A percentile compares a stretch with the other conserved stretches of the same genome.
phyloP scores from a whole-genome alignment of 2,888 invertebrate species.

The Eupeodes latifasciatus region DNA sequence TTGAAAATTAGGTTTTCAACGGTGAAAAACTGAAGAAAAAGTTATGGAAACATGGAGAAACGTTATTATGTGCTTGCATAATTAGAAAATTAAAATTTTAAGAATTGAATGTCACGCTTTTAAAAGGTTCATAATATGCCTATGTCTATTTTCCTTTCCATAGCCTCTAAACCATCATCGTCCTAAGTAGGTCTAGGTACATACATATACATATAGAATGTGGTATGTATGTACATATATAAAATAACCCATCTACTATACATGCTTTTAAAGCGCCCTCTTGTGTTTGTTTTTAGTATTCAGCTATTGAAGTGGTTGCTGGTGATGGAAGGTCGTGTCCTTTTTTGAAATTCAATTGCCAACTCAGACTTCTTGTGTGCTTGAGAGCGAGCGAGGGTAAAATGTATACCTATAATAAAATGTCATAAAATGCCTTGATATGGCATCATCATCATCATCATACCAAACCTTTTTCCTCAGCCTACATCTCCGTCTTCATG shows the following conservation, averaged over 20 bases:
- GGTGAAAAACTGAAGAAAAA: conserved; percentile 4
- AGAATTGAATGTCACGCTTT: conserved; percentile 66
- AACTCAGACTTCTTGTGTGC: conserved; percentile 59
- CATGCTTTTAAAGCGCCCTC: background rate
- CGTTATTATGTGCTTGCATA: conserved; percentile 58
- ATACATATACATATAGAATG: no score
- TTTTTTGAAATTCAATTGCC: conserved; percentile 59
- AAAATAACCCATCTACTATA: background rate
- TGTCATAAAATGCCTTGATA: conserved; percentile 26
- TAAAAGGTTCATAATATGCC: conserved; percentile 1
- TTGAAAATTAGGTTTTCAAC: conserved; percentile 47
- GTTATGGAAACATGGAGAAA: conserved; percentile 2
- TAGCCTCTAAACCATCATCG: conserved; percentile 4
- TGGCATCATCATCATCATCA: conserved; percentile 1
- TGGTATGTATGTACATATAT: background rate
- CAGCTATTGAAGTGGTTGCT: conserved; percentile 4
- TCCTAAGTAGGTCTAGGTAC: background rate
- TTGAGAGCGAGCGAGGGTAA: background rate
- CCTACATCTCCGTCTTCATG: conserved; percentile 25
- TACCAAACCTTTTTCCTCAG: background rate
- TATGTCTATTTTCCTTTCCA: background rate
- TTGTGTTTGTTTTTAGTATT: conserved; percentile 16
- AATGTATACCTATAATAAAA: conserved; percentile 13
- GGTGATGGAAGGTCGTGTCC: conserved; percentile 51
- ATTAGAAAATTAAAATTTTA: conserved; percentile 74